Base-by-base conservation (phyloP, 2,113 vertebrate species). In the Butastur rufipennis region DNA sequence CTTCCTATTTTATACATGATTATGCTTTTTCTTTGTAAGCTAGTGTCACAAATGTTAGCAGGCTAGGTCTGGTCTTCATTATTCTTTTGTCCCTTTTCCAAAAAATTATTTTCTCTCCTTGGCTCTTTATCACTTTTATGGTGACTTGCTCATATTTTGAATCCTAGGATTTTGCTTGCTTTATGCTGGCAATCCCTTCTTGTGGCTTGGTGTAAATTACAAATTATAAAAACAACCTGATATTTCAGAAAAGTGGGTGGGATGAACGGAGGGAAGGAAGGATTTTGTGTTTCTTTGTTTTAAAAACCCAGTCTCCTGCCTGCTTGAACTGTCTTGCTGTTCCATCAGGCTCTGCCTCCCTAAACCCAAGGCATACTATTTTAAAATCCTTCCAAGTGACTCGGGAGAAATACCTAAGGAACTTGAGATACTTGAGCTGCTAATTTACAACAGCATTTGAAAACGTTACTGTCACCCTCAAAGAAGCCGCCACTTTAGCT, bases 221-320 rank as follows among this genome's bases (percentile, higher is more conserved):
- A 71, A 81, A 80, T 88, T 90, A 95, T 93, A 45, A 84, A 88
- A 93, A 81, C 72, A 85, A 88, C 53, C 50, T 52, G 85, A 53
- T 90, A 88, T 94, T 95, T 95, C 77, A 91, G 87, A 95, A 94
- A 84, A 93, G 11, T 36, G 36, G 42, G 66, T 70, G 74, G 71
- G 81, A 55, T 66, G 68, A 89, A n/a, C 27, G 84, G 61, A 89
- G 42, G 42, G 45, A 47, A 81, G 22, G 68, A 86, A 90, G 40
- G 26, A 36, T 62, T 80, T 74, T 43, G 10, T 58, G 31, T 67
- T 50, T 77, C 56, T 72, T 91, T 88, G 19, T 53, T 93, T 95
- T 38, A 52, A 82, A 90, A 72, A 36, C 32, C 15, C 52, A 18
- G 19, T 18, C 70, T 82, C 62, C 66, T 88, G 58, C 7, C 58